Conservation (phyloP, 2,113 vertebrate genomes). For the Corapipo altera region DNA sequence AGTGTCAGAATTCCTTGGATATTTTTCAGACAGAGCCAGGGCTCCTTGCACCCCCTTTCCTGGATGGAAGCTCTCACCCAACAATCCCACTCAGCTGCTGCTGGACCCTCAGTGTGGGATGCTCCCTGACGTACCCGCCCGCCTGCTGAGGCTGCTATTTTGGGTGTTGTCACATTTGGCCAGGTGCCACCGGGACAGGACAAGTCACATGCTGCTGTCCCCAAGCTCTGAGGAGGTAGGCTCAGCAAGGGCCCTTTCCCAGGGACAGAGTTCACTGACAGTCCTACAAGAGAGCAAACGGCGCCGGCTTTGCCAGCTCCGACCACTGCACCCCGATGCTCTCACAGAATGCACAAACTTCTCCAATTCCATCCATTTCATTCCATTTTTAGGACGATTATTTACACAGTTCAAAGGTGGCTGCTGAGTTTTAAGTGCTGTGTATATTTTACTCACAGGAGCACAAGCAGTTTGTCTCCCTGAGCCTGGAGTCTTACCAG, state of each 20-base stretch:
- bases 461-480: background rate
- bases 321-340: background rate
- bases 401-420: background rate
- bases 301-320: background rate
- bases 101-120: rapidly evolving
- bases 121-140: rapidly evolving
- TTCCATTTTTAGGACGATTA: background rate
- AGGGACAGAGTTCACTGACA: background rate
- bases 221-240: background rate
- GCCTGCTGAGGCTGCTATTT: background rate
- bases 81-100: rapidly evolving
- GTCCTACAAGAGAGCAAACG: background rate
- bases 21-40: background rate
- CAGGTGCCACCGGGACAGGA: background rate
- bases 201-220: background rate
- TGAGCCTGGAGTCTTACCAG: background rate
- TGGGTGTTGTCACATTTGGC: background rate
- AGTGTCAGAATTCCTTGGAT: background rate
- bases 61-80: background rate
- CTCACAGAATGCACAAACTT: too few species aligned
- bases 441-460: background rate
- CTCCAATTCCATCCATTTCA: background rate
- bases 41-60: background rate
- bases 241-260: background rate
- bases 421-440: background rate